Conservation (phyloP, 2,888 invertebrate species). For the Carterocephalus palaemon region DNA sequence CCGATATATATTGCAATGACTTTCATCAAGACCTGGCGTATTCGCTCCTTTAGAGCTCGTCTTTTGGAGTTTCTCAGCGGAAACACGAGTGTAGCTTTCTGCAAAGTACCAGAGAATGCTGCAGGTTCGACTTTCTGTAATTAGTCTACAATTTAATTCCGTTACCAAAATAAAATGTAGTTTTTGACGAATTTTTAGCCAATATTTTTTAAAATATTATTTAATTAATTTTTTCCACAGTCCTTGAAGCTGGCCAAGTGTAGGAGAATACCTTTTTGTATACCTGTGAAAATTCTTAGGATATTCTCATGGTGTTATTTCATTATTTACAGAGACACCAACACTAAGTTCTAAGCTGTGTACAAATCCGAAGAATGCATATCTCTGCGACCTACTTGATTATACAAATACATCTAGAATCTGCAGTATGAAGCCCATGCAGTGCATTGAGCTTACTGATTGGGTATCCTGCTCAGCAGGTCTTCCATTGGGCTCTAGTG, state of each 20-base stretch:
- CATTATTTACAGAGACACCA: slow-evolving; percentile 66
- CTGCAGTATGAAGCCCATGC: slow-evolving; percentile 72
- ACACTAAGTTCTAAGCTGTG: slow-evolving; percentile 77
- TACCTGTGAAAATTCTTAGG: too few species aligned
- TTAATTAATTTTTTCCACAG: too few species aligned
- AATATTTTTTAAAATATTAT: not conserved
- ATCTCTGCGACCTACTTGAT: slow-evolving; percentile 80
- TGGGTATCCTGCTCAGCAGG: slow-evolving; percentile 69
- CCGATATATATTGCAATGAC: slow-evolving; percentile 91
- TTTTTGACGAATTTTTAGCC: too few species aligned
- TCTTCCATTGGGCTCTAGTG: slow-evolving; percentile 59
- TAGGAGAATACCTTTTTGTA: too few species aligned
- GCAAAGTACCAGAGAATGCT: slow-evolving; percentile 77
- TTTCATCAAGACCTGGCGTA: slow-evolving; percentile 88
- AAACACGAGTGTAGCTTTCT: slow-evolving; percentile 80
- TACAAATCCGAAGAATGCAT: slow-evolving; percentile 76
- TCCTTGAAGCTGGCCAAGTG: too few species aligned
- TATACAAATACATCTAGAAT: slow-evolving; percentile 70
- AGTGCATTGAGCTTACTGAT: slow-evolving; percentile 66
- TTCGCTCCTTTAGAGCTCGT: slow-evolving; percentile 83
- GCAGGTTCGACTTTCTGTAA: slow-evolving; percentile 54
- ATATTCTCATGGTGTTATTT: slow-evolving; percentile 7
- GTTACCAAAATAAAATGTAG: too few species aligned
- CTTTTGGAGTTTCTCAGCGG: slow-evolving; percentile 80
- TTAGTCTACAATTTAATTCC: too few species aligned